Evolutionary conservation across 2,888 invertebrate species (phyloP).

Genomic region (Tupiocoris notatus): DNA sequence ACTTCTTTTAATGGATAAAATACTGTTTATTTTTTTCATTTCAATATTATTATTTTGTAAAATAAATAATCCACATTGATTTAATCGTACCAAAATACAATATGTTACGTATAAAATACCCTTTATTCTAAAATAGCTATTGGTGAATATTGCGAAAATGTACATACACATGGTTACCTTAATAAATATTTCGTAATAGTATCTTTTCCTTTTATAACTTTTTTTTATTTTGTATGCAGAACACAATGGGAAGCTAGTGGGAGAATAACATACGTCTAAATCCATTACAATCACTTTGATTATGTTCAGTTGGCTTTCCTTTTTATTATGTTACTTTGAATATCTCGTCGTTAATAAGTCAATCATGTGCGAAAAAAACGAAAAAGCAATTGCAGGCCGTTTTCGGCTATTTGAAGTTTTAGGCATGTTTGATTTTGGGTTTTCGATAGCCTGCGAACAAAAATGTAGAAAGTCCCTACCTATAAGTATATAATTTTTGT

Average conservation of each 20-base stretch:
- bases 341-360: constrained; percentile 10
- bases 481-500: constrained; percentile 9
- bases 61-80: constrained; percentile 48
- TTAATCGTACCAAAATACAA: constrained; percentile 50
- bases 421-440: constrained; percentile 22
- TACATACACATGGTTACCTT: constrained; percentile 45
- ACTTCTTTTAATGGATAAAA: constrained; percentile 47
- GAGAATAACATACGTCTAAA: constrained; percentile 44
- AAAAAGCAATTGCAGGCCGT: constrained; percentile 1
- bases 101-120: constrained; percentile 50
- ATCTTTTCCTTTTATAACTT: not conserved
- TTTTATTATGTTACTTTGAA: constrained; percentile 13
- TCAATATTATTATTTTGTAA: constrained; percentile 44
- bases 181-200: constrained; percentile 38
- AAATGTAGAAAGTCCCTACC: not conserved
- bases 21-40: constrained; percentile 46
- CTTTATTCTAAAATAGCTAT: constrained; percentile 50
- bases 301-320: constrained; percentile 46
- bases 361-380: constrained; percentile 19
- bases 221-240: constrained; percentile 44
- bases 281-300: constrained; percentile 45
- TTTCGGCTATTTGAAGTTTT: constrained; percentile 16
- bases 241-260: constrained; percentile 49
- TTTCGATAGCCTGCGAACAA: not conserved
- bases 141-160: constrained; percentile 49